These are phyloP conservation scores for Polymixis lichenea DNA, from an alignment of 2,888 invertebrate genomes.

Conservation along the genomic window DNA sequence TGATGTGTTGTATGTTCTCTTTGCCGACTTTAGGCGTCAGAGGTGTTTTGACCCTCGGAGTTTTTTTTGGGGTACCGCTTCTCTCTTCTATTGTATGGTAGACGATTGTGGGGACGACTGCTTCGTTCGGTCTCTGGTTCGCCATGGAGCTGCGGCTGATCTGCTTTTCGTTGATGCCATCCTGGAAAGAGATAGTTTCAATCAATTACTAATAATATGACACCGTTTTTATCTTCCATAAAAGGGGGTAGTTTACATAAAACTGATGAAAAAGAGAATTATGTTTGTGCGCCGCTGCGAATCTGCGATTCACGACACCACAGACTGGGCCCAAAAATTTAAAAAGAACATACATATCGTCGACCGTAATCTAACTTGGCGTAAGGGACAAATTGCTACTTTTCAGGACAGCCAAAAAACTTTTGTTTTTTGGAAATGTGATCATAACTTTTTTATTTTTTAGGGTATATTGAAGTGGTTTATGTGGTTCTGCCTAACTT, in stretches of 20 bases:
- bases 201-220: background rate
- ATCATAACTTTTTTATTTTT: too few species aligned
- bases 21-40: conserved; percentile 84
- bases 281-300: background rate
- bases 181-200: conserved; percentile 74
- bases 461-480: too few species aligned
- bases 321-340: background rate
- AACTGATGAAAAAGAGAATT: background rate
- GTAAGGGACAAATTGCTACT: too few species aligned
- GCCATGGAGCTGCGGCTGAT: conserved; percentile 90
- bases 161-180: conserved; percentile 86
- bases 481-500: too few species aligned
- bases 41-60: conserved; percentile 72
- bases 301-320: background rate
- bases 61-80: conserved; percentile 79
- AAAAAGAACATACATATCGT: background rate
- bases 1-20: conserved; percentile 81
- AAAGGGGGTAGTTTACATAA: background rate
- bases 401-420: too few species aligned
- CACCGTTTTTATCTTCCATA: background rate
- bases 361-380: too few species aligned
- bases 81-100: conserved; percentile 70
- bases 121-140: conserved; percentile 71
- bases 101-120: conserved; percentile 66
- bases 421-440: too few species aligned